Evolutionary conservation across 2,113 vertebrate genomes (phyloP).

Genomic region (Salvelinus fontinalis): DNA sequence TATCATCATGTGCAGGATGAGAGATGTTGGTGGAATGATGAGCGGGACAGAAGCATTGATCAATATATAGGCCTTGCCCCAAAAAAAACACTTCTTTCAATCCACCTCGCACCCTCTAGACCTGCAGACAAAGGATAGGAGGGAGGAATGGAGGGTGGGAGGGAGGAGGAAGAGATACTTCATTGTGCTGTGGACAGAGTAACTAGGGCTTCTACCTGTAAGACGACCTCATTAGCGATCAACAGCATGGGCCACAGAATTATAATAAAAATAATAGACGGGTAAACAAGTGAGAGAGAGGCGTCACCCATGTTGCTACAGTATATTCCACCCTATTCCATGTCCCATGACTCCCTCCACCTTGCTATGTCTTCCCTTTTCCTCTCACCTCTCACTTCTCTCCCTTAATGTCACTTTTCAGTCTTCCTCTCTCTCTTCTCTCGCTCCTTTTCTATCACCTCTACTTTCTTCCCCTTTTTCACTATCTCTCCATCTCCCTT

Average conservation of each 20-base stretch:
- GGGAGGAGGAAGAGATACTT: slow-evolving; percentile 25
- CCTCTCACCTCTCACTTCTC: not conserved
- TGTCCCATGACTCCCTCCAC: not conserved
- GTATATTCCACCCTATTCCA: not conserved
- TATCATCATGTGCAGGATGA: slow-evolving; percentile 36
- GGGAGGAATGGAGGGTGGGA: not conserved
- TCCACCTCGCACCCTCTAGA: slow-evolving; percentile 31
- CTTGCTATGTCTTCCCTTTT: not conserved
- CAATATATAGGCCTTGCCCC: slow-evolving; percentile 65
- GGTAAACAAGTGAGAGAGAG: slow-evolving; percentile 2
- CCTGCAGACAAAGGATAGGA: slow-evolving; percentile 47
- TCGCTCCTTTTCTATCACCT: not conserved
- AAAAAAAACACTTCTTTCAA: slow-evolving; percentile 41
- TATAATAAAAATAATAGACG: slow-evolving; percentile 33
- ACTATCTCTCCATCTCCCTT: not conserved
- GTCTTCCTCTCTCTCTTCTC: not conserved
- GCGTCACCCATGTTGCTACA: slow-evolving; percentile 14
- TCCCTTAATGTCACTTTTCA: not conserved
- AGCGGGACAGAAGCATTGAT: slow-evolving; percentile 32
- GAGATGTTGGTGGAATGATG: slow-evolving; percentile 33
- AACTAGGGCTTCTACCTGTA: slow-evolving; percentile 45
- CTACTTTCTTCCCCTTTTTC: not conserved
- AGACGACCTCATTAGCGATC: slow-evolving; percentile 52
- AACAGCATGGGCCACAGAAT: slow-evolving; percentile 33
- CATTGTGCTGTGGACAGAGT: slow-evolving; percentile 47